Evolutionary conservation across 2,797 vertebrate species (phyloP).

Genomic region (Decapterus maruadsi): DNA sequence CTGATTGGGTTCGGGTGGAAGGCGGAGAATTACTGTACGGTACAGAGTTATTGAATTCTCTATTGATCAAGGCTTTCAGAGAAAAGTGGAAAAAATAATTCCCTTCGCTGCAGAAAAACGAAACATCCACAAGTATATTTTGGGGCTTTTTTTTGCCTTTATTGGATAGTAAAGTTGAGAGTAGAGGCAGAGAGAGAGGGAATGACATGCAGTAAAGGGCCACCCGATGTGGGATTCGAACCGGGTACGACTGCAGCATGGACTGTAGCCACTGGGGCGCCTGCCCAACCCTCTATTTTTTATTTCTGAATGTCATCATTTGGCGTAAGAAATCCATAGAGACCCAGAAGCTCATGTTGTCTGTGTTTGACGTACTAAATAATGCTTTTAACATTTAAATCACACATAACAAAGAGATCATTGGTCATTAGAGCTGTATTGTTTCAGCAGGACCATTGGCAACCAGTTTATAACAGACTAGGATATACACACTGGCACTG

Average conservation of each 20-base stretch:
- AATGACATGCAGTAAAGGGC: too few species aligned
- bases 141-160: too few species aligned
- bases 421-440: slow-evolving; percentile 27
- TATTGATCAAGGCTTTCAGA: slow-evolving; percentile 57
- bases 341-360: not conserved
- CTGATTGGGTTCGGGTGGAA: slow-evolving; percentile 38
- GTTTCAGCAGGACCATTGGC: slow-evolving; percentile 22
- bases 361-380: slow-evolving; percentile 5
- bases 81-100: slow-evolving; percentile 20
- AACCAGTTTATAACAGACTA: slow-evolving; percentile 49
- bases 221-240: too few species aligned
- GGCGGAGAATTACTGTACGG: slow-evolving; percentile 56
- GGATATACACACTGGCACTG: slow-evolving; percentile 20
- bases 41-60: slow-evolving; percentile 58
- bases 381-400: slow-evolving; percentile 10
- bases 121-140: too few species aligned
- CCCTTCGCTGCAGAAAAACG: too few species aligned
- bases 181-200: too few species aligned
- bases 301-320: not conserved
- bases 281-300: not conserved
- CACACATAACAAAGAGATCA: slow-evolving; percentile 6
- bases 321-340: slow-evolving; percentile 5
- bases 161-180: too few species aligned
- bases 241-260: too few species aligned
- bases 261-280: too few species aligned